phyloP scores from a whole-genome alignment of 2,113 vertebrate species.

The Brachionichthys hirsutus region DNA sequence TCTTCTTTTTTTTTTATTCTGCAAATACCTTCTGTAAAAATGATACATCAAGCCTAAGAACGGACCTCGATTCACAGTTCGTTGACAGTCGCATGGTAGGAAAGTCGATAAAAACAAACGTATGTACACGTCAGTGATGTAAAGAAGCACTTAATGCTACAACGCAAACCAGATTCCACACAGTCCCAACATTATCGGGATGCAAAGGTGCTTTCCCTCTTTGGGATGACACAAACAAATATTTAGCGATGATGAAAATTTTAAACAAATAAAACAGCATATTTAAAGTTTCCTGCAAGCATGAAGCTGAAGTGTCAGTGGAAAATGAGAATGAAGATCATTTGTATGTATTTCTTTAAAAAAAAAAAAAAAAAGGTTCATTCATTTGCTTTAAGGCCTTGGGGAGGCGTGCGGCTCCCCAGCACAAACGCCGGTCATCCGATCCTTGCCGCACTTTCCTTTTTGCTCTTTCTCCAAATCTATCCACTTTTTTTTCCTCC shows the following conservation, averaged over 20 bases:
- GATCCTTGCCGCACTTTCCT: background rate
- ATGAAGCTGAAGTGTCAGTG: conserved; percentile 48
- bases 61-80: conserved; percentile 68
- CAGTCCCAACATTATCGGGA: conserved; percentile 15
- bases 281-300: conserved; percentile 30
- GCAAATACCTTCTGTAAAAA: conserved; percentile 81
- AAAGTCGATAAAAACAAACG: conserved; percentile 68
- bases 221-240: conserved; percentile 35
- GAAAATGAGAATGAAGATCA: conserved; percentile 11
- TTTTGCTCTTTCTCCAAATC: background rate
- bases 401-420: conserved; percentile 61
- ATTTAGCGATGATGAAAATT: conserved; percentile 21
- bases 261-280: conserved; percentile 9
- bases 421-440: conserved; percentile 1
- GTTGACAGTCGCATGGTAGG: conserved; percentile 66
- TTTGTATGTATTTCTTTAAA: no score
- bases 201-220: conserved; percentile 58
- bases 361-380: conserved; percentile 1
- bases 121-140: conserved; percentile 46
- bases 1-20: conserved; percentile 77
- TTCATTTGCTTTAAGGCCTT: conserved; percentile 54
- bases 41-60: conserved; percentile 73
- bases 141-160: conserved; percentile 71
- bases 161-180: conserved; percentile 57
- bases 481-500: background rate